These are phyloP conservation scores for Himalopsyche kuldschensis DNA, from an alignment of 2,888 invertebrate genomes.

Conservation along the genomic window DNA sequence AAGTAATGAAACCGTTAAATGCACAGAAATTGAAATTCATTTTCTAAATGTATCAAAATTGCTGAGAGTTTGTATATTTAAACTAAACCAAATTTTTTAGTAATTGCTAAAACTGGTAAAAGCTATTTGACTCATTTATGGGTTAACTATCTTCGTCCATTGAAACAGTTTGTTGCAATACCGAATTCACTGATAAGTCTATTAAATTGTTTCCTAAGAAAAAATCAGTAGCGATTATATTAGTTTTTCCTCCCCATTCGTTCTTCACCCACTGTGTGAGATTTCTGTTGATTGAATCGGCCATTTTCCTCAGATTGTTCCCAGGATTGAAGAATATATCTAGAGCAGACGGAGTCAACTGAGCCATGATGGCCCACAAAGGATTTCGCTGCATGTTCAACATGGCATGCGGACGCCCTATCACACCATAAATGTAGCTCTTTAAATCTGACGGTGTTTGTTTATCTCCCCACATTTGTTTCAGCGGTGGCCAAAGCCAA, in stretches of 20 bases:
- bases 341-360: constrained; percentile 68
- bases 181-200: constrained; percentile 50
- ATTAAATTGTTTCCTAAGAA: constrained; percentile 72
- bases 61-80: no score
- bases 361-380: constrained; percentile 71
- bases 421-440: constrained; percentile 51
- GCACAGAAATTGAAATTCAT: no score
- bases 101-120: no score
- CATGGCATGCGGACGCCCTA: constrained; percentile 42
- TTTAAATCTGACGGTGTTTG: constrained; percentile 43
- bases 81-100: no score
- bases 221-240: constrained; percentile 75
- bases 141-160: not conserved
- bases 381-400: constrained; percentile 52
- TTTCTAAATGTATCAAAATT: no score
- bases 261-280: constrained; percentile 69
- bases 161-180: constrained; percentile 12
- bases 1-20: no score
- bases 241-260: constrained; percentile 67
- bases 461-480: constrained; percentile 62
- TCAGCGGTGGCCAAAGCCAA: constrained; percentile 66
- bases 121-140: not conserved
- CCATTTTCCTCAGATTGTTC: constrained; percentile 62
- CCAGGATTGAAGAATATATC: constrained; percentile 66
- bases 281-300: constrained; percentile 69